phyloP scores from a whole-genome alignment of 2,888 invertebrate species.

The Hartigia nigra region DNA sequence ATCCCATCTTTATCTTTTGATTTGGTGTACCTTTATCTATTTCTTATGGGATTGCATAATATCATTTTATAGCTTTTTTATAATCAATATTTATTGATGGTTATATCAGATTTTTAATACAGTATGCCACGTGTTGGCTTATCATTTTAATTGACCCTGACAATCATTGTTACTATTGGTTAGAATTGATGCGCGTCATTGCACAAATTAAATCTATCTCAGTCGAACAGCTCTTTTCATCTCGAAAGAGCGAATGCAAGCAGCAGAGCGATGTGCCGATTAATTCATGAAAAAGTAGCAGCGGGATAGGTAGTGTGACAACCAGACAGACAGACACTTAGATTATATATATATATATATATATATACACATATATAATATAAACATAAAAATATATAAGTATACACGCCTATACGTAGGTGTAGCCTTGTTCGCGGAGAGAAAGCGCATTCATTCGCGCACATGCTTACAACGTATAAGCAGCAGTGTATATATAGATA shows the following conservation, averaged over 20 bases:
- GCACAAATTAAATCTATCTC: neutral
- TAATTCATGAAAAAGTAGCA: neutral
- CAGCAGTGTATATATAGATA: slow-evolving; percentile 14
- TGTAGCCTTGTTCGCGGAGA: slow-evolving; percentile 36
- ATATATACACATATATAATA: neutral
- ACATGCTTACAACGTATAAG: slow-evolving; percentile 28
- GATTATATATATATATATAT: too few relatives aligned
- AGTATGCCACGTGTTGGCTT: neutral
- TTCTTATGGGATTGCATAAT: neutral
- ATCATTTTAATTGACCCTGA: neutral
- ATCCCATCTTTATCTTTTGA: too few relatives aligned
- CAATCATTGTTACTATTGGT: neutral
- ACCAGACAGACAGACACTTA: neutral
- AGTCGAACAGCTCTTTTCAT: neutral
- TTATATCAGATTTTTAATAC: too few relatives aligned
- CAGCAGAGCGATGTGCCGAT: neutral
- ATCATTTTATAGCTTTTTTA: neutral
- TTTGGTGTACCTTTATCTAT: neutral
- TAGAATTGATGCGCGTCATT: neutral
- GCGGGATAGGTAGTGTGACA: neutral
- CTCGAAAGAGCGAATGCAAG: neutral
- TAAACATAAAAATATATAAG: neutral
- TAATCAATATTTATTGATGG: too few relatives aligned
- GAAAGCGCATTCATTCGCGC: slow-evolving; percentile 28
- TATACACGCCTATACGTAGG: slow-evolving; percentile 35